phyloP scores from a whole-genome alignment of 1,140 invertebrate species.

The Drosophila subobscura region DNA sequence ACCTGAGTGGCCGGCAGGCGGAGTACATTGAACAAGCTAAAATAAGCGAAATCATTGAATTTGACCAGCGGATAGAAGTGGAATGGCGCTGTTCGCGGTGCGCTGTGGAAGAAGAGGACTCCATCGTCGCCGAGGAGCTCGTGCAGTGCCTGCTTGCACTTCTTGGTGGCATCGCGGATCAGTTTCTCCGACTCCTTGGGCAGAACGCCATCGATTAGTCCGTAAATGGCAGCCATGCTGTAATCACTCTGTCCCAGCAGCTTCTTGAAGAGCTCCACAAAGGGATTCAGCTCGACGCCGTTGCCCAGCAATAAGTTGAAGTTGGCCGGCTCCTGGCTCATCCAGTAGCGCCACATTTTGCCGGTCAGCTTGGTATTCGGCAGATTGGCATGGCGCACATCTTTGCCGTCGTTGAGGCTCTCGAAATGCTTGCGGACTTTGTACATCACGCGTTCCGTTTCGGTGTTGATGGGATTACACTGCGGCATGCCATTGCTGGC shows the following conservation, averaged over 20 bases:
- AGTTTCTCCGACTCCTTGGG: conserved; percentile 87
- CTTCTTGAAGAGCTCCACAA: conserved; percentile 86
- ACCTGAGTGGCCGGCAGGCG: conserved; percentile 93
- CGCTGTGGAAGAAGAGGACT: conserved; percentile 93
- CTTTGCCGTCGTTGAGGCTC: conserved; percentile 42
- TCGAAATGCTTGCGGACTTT: conserved; percentile 83
- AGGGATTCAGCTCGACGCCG: conserved; percentile 85
- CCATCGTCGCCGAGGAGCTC: conserved; percentile 90
- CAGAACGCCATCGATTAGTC: conserved; percentile 87
- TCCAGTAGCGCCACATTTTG: conserved; percentile 89
- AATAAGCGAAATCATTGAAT: conserved; percentile 95
- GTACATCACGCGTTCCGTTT: conserved; percentile 87
- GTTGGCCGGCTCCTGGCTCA: conserved; percentile 87
- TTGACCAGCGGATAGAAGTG: conserved; percentile 92
- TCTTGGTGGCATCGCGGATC: conserved; percentile 86
- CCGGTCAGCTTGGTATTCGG: conserved; percentile 87
- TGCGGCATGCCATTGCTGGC: conserved; percentile 87
- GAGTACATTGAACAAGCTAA: conserved; percentile 94
- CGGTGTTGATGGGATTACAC: conserved; percentile 88
- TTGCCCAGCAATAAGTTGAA: conserved; percentile 88
- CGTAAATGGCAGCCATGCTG: conserved; percentile 88
- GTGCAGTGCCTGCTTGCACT: conserved; percentile 87
- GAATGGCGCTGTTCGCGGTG: conserved; percentile 92
- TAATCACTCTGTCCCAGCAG: conserved; percentile 85
- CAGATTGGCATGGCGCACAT: conserved; percentile 84